phyloP scores from a whole-genome alignment of 2,797 vertebrate genomes.

The Darevskia mixta region DNA sequence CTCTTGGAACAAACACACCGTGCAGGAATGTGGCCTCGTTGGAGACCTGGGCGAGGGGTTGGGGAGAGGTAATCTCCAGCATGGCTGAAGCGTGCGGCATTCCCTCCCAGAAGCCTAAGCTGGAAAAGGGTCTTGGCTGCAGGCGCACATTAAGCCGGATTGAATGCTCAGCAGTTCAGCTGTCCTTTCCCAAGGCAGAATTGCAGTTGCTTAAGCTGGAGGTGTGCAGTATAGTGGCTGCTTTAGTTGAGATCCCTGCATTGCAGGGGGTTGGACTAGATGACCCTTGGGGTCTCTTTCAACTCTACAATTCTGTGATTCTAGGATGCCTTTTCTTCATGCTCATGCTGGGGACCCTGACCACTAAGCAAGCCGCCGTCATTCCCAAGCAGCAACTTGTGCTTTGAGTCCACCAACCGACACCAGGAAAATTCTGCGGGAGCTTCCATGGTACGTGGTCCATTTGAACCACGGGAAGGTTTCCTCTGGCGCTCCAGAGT shows the following conservation, averaged over 20 bases:
- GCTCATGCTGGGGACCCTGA: not conserved
- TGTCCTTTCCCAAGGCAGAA: not conserved
- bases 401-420: not conserved
- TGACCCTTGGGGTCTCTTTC: too few species aligned
- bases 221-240: not conserved
- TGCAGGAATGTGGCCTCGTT: constrained; percentile 19
- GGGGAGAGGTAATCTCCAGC: not conserved
- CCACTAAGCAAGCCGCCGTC: not conserved
- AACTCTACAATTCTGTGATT: too few species aligned
- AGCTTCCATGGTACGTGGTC: not conserved
- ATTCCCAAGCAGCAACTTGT: not conserved
- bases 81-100: not conserved
- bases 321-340: not conserved
- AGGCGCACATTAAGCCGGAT: not conserved
- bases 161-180: too few species aligned
- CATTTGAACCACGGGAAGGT: not conserved
- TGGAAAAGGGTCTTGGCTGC: not conserved
- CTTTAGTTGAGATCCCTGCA: too few species aligned
- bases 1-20: constrained; percentile 19
- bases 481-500: too few species aligned
- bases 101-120: constrained; percentile 1
- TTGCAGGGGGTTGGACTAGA: too few species aligned
- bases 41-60: not conserved
- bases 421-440: not conserved
- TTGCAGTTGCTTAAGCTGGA: too few species aligned